phyloP scores from a whole-genome alignment of 2,888 invertebrate genomes.

The Drosophila hawaiiensis region DNA sequence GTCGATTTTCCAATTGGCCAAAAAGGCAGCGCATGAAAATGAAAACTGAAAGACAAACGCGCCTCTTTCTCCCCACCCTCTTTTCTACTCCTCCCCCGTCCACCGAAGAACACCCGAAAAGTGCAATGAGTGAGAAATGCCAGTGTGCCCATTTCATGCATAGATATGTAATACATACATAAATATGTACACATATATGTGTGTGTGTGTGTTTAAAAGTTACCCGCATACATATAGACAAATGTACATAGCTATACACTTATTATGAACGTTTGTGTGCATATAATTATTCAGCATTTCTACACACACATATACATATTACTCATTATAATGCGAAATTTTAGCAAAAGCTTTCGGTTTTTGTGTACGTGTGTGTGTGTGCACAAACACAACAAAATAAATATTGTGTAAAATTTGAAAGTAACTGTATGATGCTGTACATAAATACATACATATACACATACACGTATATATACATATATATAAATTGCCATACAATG shows the following conservation, averaged over 20 bases:
- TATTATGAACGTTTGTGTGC: constrained; percentile 11
- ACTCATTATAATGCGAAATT: constrained; percentile 44
- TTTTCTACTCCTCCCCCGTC: neutral
- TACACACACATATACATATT: constrained; percentile 24
- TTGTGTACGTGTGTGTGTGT: constrained; percentile 8
- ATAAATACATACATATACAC: neutral
- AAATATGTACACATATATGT: constrained; percentile 2
- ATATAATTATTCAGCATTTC: constrained; percentile 29
- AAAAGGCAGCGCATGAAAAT: constrained; percentile 34
- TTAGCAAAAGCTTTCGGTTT: constrained; percentile 18
- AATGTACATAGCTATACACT: constrained; percentile 12
- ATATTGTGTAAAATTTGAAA: constrained; percentile 28
- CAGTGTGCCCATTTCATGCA: constrained; percentile 51
- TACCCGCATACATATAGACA: neutral
- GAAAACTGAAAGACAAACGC: constrained; percentile 30
- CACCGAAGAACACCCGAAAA: constrained; percentile 34
- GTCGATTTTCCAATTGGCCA: constrained; percentile 55
- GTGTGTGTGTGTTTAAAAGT: neutral
- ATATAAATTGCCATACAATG: constrained; percentile 26
- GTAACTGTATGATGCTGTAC: constrained; percentile 46
- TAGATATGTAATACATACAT: constrained; percentile 24
- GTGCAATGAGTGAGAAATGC: constrained; percentile 61
- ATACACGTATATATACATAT: neutral
- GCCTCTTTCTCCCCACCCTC: constrained; percentile 9
- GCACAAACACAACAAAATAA: constrained; percentile 35